Evolutionary conservation across 2,888 invertebrate species (phyloP).

Genomic region (Bruchidius siliquastri): DNA sequence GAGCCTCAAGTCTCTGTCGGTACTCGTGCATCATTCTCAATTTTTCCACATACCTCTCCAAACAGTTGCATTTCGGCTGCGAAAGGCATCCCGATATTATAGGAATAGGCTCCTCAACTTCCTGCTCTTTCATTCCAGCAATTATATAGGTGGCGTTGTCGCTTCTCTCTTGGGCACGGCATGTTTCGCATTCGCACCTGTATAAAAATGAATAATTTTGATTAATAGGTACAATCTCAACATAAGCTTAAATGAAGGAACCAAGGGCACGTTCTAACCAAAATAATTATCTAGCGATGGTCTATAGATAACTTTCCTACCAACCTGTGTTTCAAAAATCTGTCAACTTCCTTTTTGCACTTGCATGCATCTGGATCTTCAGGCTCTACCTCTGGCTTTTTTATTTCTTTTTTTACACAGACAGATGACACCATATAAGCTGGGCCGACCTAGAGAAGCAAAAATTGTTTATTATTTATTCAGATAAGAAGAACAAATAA

Average conservation of each 20-base stretch:
- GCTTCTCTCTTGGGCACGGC: constrained; percentile 20
- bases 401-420: not conserved
- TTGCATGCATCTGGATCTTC: constrained; percentile 10
- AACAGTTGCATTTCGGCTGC: constrained; percentile 24
- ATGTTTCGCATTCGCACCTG: constrained; percentile 9
- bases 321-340: constrained; percentile 5
- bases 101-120: constrained; percentile 18
- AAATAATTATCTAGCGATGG: no score
- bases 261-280: no score
- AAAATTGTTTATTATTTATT: not conserved
- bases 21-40: constrained; percentile 25
- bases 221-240: no score
- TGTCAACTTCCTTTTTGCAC: constrained; percentile 12
- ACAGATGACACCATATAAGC: not conserved
- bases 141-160: constrained; percentile 24
- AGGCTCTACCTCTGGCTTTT: constrained; percentile 1
- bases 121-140: constrained; percentile 23
- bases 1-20: constrained; percentile 20
- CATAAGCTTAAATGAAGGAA: no score
- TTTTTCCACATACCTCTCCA: constrained; percentile 22
- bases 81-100: constrained; percentile 20
- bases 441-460: not conserved
- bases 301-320: no score
- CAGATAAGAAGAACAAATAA: no score
- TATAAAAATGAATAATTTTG: no score